Base-by-base conservation (phyloP, 2,113 vertebrate species). In the Eurystomus gularis region DNA sequence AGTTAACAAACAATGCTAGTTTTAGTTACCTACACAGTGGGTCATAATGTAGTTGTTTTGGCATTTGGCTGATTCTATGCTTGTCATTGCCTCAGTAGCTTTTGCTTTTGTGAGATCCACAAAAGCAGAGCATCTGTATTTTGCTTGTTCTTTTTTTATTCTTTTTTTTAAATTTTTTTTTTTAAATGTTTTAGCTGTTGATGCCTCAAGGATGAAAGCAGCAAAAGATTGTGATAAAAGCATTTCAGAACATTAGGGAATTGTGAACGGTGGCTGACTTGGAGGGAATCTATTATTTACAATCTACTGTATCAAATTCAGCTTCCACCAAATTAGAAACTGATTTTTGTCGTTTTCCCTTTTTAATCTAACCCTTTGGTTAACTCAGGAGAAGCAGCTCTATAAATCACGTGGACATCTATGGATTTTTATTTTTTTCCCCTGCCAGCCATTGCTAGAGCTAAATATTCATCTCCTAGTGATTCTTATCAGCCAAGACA, bases 251-350 rank as follows among this genome's bases (percentile, higher is more conserved):
- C 78, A 65, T 91, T 89, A 93, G 82, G 78, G 81, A 72, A 75
- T 83, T 79, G 54, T 89, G 73, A 86, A 85, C 0, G 0, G 58
- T 93, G 61, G 58, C 87, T 96, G 78, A 51, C 88, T 96, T 8
- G 1, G 70, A 97, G 84, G 76, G 58, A 93, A 97, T 95, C 94
- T 97, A 82, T 97, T 97, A 97, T 97, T 97, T 97, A 96, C 92
- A 93, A 87, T 91, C 84, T 84, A 92, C 95, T 96, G 79, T 95
- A 96, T 95, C 93, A 95, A 97, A 95, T 95, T 93, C 86, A 88
- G 52, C 87, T 97, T 71, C 69, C 76, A 93, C 93, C 85, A 84
- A 95, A 95, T 96, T 96, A 96, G 92, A 95, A 96, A 90, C 93
- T 93, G 92, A 88, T 85, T 93, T 94, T 96, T 94, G 91, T 92